Evolutionary conservation across 2,113 vertebrate genomes (phyloP), one percentile per base, ranked within the genome.

Genomic region (Mustelus asterias): DNA sequence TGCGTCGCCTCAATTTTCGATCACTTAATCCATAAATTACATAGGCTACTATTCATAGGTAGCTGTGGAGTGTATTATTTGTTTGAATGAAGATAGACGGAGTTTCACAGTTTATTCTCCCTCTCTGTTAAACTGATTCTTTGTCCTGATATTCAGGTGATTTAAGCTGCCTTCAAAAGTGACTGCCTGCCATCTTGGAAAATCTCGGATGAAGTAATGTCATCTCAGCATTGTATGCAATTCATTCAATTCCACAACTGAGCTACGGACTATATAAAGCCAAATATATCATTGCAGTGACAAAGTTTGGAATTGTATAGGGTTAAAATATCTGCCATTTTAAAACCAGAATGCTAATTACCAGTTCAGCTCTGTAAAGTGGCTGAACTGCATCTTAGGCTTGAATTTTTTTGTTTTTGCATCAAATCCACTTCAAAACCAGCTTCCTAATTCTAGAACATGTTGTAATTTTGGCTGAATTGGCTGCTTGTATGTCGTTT

Each of bases 121-220:
- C 3, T 54, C n/a, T 89, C 33, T 93, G 60, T 37, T 18, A 65
- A 6, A 65, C 89, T 37, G 89, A 93, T 93, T 33, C 33, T 93
- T 89, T 54, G 24, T 89, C 60, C 29, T 20, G 63, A 92, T 63
- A 33, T 24, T 33, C 33, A 63, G 14, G 16, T 92, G 88, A 4
- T 83, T 41, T 83, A 83, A 83, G 80, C 16, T 20, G 16, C 29
- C 88, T 60, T 22, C 63, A 93, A 65, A 93, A 92, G 60, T 65
- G 89, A 72, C 22, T 95, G 41, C 67, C 41, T 72, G 94, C 94
- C 69, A 72, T 72, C 26, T 95, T 95, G 67, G 33, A 72, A 95
- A 72, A 72, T 76, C 24, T 95, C 26, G 69, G 5, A 76, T 72
- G 67, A 72, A 95, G 14, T 9, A 94, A 54, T 95, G 69, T 26